Base-by-base conservation (phyloP, 2,888 invertebrate species). In the Lobophora halterata region DNA sequence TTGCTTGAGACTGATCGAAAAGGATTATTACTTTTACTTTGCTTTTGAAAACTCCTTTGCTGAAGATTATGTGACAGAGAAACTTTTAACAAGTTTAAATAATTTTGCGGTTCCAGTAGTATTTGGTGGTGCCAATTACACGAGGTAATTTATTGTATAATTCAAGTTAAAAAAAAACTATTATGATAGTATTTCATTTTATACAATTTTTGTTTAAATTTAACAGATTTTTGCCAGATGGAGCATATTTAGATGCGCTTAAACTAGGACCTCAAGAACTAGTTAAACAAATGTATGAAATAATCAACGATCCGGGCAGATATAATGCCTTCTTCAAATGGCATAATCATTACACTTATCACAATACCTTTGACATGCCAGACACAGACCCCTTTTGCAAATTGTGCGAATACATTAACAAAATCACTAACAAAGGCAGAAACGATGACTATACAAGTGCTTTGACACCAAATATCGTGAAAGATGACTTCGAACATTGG, bases 1-100 rank as follows among this genome's bases (percentile, higher is more conserved):
- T 0, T 79, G 79, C 36, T 44, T 63, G 8, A 42, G 55, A 10
- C 51, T 61, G 23, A 40, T 79, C 1, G 52, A 67, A 30, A 54
- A 25, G 3, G 60, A 71, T 30, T 79, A 79, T 46, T 76, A 67
- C 44, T 80, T 80, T 35, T 80, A 78, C 50, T 58, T 80, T 4
- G 59, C 79, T 0, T 74, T 80, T 30, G 79, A 80, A 43, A 79
- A 79, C 41, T 69, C 79, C 0, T 61, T 72, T 3, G 59, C 58
- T 14, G 62, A 66, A 31, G 79, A 79, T 46, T 79, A 79, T 27
- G 79, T 79, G 0, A 79, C 81, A 1, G 81, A 81, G 46, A 80
- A 80, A 45, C 28, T 81, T 33, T 42, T 79, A 9, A 44, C 60
- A 17, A 65, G 67, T 1, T 55, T 81, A 17, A 52, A 69, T 13